Evolutionary conservation across 1,140 invertebrate genomes (phyloP), one percentile per base, ranked within the genome.

Genomic region (Adelges cooleyi): DNA sequence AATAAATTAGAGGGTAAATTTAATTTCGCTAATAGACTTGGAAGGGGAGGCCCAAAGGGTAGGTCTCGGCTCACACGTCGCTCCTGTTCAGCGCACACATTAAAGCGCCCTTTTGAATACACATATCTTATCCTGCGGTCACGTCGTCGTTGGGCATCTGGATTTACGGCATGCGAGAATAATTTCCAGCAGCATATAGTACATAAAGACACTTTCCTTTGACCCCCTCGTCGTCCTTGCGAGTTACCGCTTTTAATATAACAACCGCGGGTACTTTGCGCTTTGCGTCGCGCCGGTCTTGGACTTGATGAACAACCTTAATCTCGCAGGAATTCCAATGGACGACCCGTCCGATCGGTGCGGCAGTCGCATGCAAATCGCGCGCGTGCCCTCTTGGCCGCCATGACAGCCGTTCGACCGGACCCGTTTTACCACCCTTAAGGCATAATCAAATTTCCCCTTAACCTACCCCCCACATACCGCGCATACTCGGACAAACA

Each of bases 191-290:
- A n/a, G n/a, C n/a, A n/a, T n/a, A n/a, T n/a, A n/a, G n/a, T n/a
- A 33, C 29, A 33, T 11, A 33, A n/a, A 33, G 29, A 33, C 29
- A 33, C 29, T 38, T 48, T 40, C 17, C 29, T 48, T 20, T 22
- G 56, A 62, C 56, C 56, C n/a, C 42, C 56, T 62, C 38, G 42
- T 59, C 38, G 23, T 27, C 40, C 17, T 15, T 4, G 27, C 46
- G 56, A 62, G 22, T 62, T 62, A 62, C 42, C 15, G 56, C 27
- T 62, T 62, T 62, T 62, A 62, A 62, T 56, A 56, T 29, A 59
- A 59, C 17, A 5, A 13, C 44, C 23, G 56, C 23, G 22, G 11
- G 5, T 33, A 48, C 33, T 22, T 22, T 40, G 10, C 20, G n/a
- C 40, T n/a, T 6, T 33, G n/a, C n/a, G n/a, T 33, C 18, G 27